phyloP scores from a whole-genome alignment of 1,140 invertebrate genomes.

The Cyrtorhinus lividipennis region DNA sequence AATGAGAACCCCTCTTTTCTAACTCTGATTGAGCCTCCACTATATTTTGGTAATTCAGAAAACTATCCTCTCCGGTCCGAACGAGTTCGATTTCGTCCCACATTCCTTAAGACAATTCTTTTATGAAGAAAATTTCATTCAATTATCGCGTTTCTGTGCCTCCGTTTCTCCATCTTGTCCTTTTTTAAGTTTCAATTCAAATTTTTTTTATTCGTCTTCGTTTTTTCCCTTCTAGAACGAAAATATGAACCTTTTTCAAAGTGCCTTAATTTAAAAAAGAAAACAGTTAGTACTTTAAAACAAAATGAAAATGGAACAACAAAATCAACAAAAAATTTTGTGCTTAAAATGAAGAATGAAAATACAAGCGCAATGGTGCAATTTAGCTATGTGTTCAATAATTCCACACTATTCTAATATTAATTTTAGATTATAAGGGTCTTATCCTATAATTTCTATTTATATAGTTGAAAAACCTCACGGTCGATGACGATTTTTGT shows the following conservation, averaged over 20 bases:
- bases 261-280: neutral
- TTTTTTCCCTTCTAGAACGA: neutral
- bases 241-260: neutral
- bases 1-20: neutral
- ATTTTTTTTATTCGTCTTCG: neutral
- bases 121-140: too few relatives aligned
- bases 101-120: too few relatives aligned
- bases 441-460: neutral
- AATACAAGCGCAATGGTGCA: conserved; percentile 7
- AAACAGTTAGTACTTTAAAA: neutral
- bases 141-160: neutral
- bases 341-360: neutral
- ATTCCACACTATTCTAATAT: conserved; percentile 6
- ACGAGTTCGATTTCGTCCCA: too few relatives aligned
- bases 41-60: neutral
- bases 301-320: too few relatives aligned
- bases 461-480: neutral
- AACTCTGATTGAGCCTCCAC: neutral
- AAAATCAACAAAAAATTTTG: conserved; percentile 4
- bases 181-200: neutral
- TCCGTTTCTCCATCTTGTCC: neutral
- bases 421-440: conserved; percentile 4
- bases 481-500: neutral
- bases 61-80: neutral
- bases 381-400: conserved; percentile 10